These are phyloP conservation scores for Gymnoscopelus microlampas DNA, from an alignment of 2,797 vertebrate genomes.

Conservation along the genomic window DNA sequence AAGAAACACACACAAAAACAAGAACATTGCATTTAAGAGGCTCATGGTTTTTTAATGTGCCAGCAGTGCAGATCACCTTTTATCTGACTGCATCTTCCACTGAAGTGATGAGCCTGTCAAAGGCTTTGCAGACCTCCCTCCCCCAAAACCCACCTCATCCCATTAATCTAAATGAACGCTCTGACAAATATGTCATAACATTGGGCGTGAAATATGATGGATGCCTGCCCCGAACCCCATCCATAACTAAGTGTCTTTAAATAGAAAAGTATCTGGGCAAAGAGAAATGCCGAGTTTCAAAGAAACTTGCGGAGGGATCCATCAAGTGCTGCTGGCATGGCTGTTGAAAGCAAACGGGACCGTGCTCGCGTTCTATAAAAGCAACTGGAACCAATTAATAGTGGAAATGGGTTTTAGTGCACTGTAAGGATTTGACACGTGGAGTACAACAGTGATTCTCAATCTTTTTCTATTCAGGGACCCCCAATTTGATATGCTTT, in stretches of 20 bases:
- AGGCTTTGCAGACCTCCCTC: constrained; percentile 64
- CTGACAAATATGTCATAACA: constrained; percentile 86
- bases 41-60: constrained; percentile 33
- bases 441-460: constrained; percentile 33
- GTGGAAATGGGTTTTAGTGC: constrained; percentile 48
- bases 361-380: constrained; percentile 66
- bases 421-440: constrained; percentile 60
- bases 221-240: constrained; percentile 70
- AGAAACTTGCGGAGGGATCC: constrained; percentile 27
- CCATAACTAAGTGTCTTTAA: constrained; percentile 76
- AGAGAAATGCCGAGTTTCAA: constrained; percentile 51
- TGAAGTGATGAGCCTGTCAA: constrained; percentile 74
- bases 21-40: not conserved
- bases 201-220: constrained; percentile 80
- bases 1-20: too few relatives aligned
- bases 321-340: constrained; percentile 22
- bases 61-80: constrained; percentile 56
- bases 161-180: constrained; percentile 86
- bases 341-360: constrained; percentile 65
- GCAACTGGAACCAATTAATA: constrained; percentile 52
- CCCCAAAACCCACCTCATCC: constrained; percentile 57
- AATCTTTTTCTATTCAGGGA: too few relatives aligned
- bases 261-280: not conserved
- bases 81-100: constrained; percentile 66
- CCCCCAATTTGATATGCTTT: too few relatives aligned